phyloP scores from a whole-genome alignment of 2,888 invertebrate genomes.

The Andrena haemorrhoa region DNA sequence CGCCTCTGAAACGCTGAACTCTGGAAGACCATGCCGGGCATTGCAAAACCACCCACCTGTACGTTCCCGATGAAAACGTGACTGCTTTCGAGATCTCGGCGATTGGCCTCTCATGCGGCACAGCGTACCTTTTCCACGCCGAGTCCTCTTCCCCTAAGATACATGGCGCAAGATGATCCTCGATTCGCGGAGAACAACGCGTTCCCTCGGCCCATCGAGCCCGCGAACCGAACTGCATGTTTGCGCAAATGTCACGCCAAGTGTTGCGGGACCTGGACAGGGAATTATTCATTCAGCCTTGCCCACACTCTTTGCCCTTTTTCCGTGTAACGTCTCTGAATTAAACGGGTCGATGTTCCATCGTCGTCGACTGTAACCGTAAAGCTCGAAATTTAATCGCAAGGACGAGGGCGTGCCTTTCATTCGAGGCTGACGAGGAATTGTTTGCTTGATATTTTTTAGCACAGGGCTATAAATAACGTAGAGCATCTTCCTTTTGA shows the following conservation, averaged over 20 bases:
- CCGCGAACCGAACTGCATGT: conserved; percentile 17
- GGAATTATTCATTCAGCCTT: conserved; percentile 42
- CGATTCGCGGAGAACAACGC: conserved; percentile 51
- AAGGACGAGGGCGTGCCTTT: neutral
- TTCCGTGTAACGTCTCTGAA: conserved; percentile 12
- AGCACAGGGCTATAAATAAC: neutral
- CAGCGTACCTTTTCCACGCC: conserved; percentile 42
- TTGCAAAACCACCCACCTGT: conserved; percentile 52
- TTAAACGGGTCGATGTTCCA: neutral
- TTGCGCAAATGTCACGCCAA: conserved; percentile 64
- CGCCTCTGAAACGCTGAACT: conserved; percentile 32
- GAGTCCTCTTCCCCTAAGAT: conserved; percentile 20
- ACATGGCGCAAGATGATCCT: conserved; percentile 62
- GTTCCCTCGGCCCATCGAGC: conserved; percentile 46
- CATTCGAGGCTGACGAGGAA: neutral
- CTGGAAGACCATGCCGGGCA: conserved; percentile 17
- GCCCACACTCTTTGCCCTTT: conserved; percentile 1
- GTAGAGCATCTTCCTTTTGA: neutral
- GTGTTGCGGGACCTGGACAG: neutral
- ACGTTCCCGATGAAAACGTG: conserved; percentile 60
- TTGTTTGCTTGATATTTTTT: neutral
- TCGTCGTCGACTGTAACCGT: neutral
- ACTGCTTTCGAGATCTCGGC: conserved; percentile 54
- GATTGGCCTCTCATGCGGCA: conserved; percentile 56
- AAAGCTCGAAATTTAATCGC: neutral